These are phyloP conservation scores for Chrysodeixis includens DNA, from an alignment of 2,888 invertebrate genomes.

Conservation along the genomic window DNA sequence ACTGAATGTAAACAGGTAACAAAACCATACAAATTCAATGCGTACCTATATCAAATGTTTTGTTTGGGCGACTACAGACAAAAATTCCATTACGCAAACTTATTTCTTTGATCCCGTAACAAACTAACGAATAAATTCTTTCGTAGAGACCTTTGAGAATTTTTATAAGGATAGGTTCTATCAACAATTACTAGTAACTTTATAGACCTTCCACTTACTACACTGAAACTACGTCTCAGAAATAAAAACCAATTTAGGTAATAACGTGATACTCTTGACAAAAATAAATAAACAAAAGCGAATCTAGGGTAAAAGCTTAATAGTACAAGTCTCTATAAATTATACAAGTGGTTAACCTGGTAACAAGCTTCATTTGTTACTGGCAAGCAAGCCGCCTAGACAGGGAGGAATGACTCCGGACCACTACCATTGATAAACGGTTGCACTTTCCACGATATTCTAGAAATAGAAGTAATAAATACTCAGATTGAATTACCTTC, in stretches of 20 bases:
- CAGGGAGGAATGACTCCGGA: slow-evolving; percentile 62
- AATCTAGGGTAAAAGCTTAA: slow-evolving; percentile 14
- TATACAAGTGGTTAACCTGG: slow-evolving; percentile 77
- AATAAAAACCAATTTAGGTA: background rate
- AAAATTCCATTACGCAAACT: slow-evolving; percentile 41
- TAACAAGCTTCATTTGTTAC: slow-evolving; percentile 80
- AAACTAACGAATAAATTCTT: slow-evolving; percentile 37
- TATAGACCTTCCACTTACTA: slow-evolving; percentile 1
- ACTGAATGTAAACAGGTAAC: background rate
- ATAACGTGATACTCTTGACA: background rate
- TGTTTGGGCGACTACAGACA: slow-evolving; percentile 17
- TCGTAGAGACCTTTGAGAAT: slow-evolving; percentile 15
- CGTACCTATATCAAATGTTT: slow-evolving; percentile 20
- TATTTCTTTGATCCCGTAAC: slow-evolving; percentile 44
- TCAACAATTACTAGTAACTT: slow-evolving; percentile 29
- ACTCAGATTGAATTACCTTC: slow-evolving; percentile 23
- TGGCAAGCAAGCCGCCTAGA: slow-evolving; percentile 62
- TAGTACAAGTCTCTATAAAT: slow-evolving; percentile 68
- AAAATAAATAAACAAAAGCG: background rate
- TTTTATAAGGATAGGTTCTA: slow-evolving; percentile 9
- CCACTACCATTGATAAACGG: slow-evolving; percentile 51
- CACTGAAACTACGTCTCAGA: background rate
- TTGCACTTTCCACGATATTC: slow-evolving; percentile 33
- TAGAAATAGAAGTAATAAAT: slow-evolving; percentile 17
- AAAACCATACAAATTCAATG: slow-evolving; percentile 14